These are phyloP conservation scores for Hyposoter didymator DNA, from an alignment of 2,888 invertebrate species.

Conservation along the genomic window DNA sequence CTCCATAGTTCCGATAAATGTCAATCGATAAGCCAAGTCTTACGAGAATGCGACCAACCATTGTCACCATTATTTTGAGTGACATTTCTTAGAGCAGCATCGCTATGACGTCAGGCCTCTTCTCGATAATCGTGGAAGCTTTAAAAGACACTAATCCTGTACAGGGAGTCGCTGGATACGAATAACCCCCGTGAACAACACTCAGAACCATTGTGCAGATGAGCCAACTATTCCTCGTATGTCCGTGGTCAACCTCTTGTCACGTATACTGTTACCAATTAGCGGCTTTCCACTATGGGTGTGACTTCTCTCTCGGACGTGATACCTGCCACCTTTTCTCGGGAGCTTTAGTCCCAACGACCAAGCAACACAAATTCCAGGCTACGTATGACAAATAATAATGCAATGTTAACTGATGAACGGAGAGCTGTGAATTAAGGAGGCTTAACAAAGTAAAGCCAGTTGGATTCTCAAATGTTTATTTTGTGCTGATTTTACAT, in stretches of 20 bases:
- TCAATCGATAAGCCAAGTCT: constrained; percentile 5
- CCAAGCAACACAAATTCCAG: neutral
- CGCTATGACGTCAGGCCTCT: neutral
- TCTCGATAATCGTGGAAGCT: constrained; percentile 66
- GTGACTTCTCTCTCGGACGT: constrained; percentile 26
- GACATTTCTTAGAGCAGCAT: neutral
- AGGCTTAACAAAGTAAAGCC: neutral
- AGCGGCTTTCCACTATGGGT: constrained; percentile 23
- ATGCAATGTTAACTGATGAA: neutral
- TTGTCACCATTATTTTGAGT: neutral
- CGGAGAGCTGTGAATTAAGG: neutral
- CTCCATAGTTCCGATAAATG: constrained; percentile 22
- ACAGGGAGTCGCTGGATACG: constrained; percentile 12
- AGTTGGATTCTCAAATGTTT: neutral
- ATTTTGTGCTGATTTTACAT: neutral
- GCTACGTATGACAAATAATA: neutral
- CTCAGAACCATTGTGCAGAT: constrained; percentile 15
- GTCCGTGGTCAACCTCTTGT: constrained; percentile 46
- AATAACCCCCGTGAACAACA: constrained; percentile 24
- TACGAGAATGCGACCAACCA: neutral
- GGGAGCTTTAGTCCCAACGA: neutral
- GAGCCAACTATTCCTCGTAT: constrained; percentile 15
- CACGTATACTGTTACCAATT: constrained; percentile 58
- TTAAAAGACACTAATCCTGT: constrained; percentile 44
- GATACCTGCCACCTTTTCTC: constrained; percentile 8